Evolutionary conservation across 2,113 vertebrate species (phyloP).

Genomic region (Brachyistius frenatus): DNA sequence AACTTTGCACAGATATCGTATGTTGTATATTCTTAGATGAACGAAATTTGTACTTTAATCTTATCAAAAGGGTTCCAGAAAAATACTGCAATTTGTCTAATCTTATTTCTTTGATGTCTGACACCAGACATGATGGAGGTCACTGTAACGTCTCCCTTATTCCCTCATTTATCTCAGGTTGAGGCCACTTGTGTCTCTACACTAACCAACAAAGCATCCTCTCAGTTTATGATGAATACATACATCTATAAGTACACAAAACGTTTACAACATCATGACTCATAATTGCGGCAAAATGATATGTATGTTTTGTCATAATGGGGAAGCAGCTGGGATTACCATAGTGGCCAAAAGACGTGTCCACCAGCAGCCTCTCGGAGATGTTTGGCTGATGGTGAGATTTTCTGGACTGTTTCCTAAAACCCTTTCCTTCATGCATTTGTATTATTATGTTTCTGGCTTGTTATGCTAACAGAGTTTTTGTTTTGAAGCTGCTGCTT

Average conservation of each 20-base stretch:
- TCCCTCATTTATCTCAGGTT: not conserved
- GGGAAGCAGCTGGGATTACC: not conserved
- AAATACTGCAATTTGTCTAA: not conserved
- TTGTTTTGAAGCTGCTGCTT: not conserved
- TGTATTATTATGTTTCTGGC: conserved; percentile 17
- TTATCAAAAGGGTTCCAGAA: not conserved
- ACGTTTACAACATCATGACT: not conserved
- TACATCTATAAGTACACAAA: not conserved
- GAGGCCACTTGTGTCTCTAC: not conserved
- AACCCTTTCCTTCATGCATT: not conserved
- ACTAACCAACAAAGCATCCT: not conserved
- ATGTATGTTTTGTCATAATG: not conserved
- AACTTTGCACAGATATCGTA: not conserved
- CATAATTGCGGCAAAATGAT: too few species aligned
- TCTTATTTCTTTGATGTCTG: not conserved
- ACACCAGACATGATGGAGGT: not conserved
- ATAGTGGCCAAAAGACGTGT: not conserved
- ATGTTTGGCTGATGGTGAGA: not conserved
- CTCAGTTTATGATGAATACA: too few species aligned
- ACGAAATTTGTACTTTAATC: not conserved
- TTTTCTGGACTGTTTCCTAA: not conserved
- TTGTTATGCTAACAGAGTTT: not conserved
- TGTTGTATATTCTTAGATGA: not conserved
- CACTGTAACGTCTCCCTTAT: not conserved
- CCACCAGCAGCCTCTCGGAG: conserved; percentile 1